A percentile compares a stretch with the other conserved stretches of the same genome.
phyloP scores from a whole-genome alignment of 2,888 invertebrate genomes.

The Cylloceria caligata region DNA sequence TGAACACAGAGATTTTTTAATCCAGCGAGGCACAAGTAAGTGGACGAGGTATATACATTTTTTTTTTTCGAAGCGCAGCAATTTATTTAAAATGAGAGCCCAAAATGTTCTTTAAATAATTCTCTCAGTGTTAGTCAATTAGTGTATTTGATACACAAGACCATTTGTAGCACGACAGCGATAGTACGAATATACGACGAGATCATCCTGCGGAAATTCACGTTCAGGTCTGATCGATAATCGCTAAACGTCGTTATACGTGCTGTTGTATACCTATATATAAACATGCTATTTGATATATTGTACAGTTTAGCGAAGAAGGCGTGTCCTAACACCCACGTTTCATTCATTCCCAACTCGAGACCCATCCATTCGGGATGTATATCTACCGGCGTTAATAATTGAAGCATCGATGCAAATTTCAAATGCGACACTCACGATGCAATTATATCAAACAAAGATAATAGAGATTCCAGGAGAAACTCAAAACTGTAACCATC shows the following conservation, averaged over 20 bases:
- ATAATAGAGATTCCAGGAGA: not conserved
- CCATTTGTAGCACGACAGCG: not conserved
- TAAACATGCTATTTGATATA: not conserved
- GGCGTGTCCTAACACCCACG: conserved; percentile 31
- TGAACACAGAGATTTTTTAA: not conserved
- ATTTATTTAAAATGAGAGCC: not conserved
- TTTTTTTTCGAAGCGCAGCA: too few species aligned
- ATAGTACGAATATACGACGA: not conserved
- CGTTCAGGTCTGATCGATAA: conserved; percentile 33
- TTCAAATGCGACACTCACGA: conserved; percentile 1
- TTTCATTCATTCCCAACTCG: conserved; percentile 28
- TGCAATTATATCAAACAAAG: not conserved
- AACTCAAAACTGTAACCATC: not conserved
- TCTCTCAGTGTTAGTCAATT: not conserved
- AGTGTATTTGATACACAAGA: not conserved
- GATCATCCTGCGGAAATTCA: conserved; percentile 21
- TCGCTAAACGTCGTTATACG: conserved; percentile 21
- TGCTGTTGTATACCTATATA: not conserved
- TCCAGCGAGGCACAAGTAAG: too few species aligned
- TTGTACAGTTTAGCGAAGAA: conserved; percentile 17
- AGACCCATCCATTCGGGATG: not conserved
- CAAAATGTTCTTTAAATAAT: not conserved
- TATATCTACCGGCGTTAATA: not conserved
- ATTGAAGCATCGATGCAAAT: not conserved
- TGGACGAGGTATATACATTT: too few species aligned